Conservation (phyloP, 1,140 invertebrate species). For the Lepidostoma basale region DNA sequence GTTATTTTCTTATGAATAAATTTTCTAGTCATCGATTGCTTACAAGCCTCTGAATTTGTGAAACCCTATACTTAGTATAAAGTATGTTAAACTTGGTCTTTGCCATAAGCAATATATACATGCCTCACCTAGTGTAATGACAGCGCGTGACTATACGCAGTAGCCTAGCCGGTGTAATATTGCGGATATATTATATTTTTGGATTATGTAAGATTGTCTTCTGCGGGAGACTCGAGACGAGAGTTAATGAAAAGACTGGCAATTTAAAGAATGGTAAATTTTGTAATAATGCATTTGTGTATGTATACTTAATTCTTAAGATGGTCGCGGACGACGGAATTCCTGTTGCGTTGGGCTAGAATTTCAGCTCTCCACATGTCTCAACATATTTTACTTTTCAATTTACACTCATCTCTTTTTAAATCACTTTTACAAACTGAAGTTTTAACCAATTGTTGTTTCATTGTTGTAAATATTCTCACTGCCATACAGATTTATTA, state of each 20-base stretch:
- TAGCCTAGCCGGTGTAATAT: background rate
- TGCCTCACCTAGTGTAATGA: background rate
- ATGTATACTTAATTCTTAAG: too few species aligned
- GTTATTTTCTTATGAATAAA: background rate
- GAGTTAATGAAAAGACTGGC: slow-evolving; percentile 9
- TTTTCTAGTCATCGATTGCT: slow-evolving; percentile 9
- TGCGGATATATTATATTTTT: slow-evolving; percentile 20
- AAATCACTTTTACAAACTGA: too few species aligned
- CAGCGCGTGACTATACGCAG: background rate
- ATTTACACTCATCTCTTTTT: too few species aligned
- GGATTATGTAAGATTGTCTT: slow-evolving; percentile 2
- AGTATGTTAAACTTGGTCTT: background rate
- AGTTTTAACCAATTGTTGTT: too few species aligned
- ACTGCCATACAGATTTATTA: too few species aligned
- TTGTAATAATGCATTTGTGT: slow-evolving; percentile 15
- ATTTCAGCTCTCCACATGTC: too few species aligned
- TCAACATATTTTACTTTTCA: too few species aligned
- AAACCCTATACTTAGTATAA: background rate
- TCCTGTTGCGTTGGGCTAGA: too few species aligned
- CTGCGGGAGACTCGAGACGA: background rate
- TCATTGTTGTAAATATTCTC: too few species aligned
- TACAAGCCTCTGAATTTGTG: slow-evolving; percentile 21
- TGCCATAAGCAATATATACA: slow-evolving; percentile 8
- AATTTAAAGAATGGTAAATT: slow-evolving; percentile 9
- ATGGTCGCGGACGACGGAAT: too few species aligned